These are phyloP conservation scores for Podarcis raffonei DNA, from an alignment of 2,113 vertebrate genomes.

Conservation along the genomic window DNA sequence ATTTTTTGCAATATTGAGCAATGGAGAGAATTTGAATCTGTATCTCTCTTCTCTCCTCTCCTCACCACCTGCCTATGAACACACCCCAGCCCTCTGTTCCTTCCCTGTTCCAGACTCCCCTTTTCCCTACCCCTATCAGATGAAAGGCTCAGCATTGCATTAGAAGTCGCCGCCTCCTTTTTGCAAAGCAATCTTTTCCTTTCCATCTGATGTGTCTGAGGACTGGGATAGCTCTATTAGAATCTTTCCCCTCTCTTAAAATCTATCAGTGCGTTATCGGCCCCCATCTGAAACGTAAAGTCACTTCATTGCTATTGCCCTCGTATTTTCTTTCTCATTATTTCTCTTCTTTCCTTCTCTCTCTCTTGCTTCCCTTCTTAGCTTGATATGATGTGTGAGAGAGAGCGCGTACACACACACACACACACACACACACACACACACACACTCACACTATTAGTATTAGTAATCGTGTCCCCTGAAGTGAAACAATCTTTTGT, in stretches of 20 bases:
- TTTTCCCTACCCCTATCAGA: not conserved
- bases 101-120: not conserved
- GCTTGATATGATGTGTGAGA: conserved; percentile 46
- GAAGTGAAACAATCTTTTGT: conserved; percentile 94
- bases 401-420: too few relatives aligned
- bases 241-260: conserved; percentile 57
- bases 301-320: conserved; percentile 67
- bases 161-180: conserved; percentile 3
- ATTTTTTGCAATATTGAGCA: not conserved
- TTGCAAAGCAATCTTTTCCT: conserved; percentile 32
- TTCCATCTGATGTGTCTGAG: conserved; percentile 50
- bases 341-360: conserved; percentile 38
- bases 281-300: conserved; percentile 66
- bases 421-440: too few relatives aligned
- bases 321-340: conserved; percentile 58
- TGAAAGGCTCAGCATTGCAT: not conserved
- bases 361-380: not conserved
- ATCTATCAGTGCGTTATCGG: conserved; percentile 66
- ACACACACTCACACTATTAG: conserved; percentile 69
- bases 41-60: not conserved
- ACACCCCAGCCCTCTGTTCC: fast-evolving
- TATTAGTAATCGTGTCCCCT: conserved; percentile 82
- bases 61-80: not conserved
- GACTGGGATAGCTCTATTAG: conserved; percentile 49
- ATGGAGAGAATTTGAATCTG: not conserved